Evolutionary conservation across 2,797 vertebrate genomes (phyloP), one percentile per base, ranked within the genome.

Genomic region (Falco peregrinus): DNA sequence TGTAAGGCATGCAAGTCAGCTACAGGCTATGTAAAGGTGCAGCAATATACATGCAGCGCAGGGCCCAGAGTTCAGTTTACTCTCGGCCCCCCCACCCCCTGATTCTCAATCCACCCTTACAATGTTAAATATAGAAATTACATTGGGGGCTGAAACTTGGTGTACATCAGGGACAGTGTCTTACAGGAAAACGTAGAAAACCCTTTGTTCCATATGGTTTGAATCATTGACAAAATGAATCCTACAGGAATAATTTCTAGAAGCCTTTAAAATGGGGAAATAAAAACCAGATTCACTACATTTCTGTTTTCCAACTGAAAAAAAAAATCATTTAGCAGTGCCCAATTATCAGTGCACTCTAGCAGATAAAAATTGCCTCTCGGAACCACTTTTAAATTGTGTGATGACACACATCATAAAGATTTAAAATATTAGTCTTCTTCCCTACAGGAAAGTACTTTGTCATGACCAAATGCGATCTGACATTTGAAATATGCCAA

Each of bases 221-320:
- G 68, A 97, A 97, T 97, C 50, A 96, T 84, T 91, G 90, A 80
- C 82, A 84, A 93, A 97, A 97, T 91, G 75, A 95, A 92, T 96
- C 97, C 96, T 97, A 60, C 50, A 95, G 96, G 94, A 97, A 94
- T 96, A 93, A 96, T 95, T 97, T 97, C 90, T 90, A 69, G 95
- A 97, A 97, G 92, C 59, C 83, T 97, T 97, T 96, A 96, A 96
- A 96, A 97, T 87, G 28, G 71, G 87, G 90, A 96, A 97, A 97
- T 97, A 97, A 90, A 92, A 97, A 96, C 1, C 97, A 98, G 96
- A 97, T 96, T 94, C 70, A 59, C 83, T 87, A 43, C 22, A 75
- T 94, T 86, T 96, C 60, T 90, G 22, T 84, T 92, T 92, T 92
- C 45, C 45, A 96, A n/a, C 35, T 93, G 29, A 69, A 95, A 84